Conservation (phyloP, 2,888 invertebrate species). For the Ischnura elegans region DNA sequence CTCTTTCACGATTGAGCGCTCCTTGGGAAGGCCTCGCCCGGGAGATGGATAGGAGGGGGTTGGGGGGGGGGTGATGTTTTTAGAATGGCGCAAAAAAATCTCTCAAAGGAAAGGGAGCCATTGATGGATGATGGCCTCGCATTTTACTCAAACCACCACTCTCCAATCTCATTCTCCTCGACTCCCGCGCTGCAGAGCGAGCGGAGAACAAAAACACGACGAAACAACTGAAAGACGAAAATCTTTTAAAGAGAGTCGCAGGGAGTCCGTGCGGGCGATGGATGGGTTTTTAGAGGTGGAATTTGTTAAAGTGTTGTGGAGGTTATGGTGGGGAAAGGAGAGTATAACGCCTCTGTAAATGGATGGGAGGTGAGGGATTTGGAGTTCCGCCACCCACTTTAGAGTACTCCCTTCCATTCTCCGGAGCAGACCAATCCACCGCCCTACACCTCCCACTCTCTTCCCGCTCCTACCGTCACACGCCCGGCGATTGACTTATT, state of each 20-base stretch:
- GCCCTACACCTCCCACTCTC: background rate
- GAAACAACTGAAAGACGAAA: conserved; percentile 25
- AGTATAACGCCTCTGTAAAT: background rate
- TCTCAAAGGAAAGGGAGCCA: background rate
- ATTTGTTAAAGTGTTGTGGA: background rate
- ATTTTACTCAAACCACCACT: background rate
- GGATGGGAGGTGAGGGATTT: background rate
- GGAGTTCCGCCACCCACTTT: background rate
- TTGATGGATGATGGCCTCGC: conserved; percentile 53
- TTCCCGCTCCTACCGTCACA: background rate
- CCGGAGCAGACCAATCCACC: background rate
- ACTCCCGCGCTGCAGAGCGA: background rate
- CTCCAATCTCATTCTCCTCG: background rate
- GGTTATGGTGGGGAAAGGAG: background rate
- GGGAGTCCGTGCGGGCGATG: background rate
- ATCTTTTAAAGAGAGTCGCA: background rate
- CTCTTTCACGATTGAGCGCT: background rate
- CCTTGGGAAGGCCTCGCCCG: too few species aligned
- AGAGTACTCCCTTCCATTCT: background rate
- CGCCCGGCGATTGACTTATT: conserved; percentile 25
- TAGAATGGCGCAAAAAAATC: background rate
- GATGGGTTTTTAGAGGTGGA: background rate
- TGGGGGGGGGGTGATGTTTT: background rate
- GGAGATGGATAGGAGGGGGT: background rate
- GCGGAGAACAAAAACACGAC: background rate